Conservation (phyloP, 1,140 invertebrate species). For the Hypothenemus hampei region DNA sequence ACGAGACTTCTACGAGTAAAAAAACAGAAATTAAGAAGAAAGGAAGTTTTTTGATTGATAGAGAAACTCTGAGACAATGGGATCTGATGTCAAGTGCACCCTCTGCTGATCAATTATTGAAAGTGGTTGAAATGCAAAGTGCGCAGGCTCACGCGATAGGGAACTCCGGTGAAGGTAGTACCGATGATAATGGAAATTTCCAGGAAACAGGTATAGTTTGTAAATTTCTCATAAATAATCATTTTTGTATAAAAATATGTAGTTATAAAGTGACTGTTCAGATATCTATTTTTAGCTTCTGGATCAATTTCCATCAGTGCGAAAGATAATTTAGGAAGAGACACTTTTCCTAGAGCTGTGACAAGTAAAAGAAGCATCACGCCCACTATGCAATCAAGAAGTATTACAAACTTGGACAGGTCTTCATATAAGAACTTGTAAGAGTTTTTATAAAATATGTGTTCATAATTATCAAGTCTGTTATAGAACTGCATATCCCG, state of each 20-base stretch:
- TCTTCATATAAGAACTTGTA: constrained; percentile 29
- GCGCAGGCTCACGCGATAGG: constrained; percentile 51
- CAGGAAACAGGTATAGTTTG: constrained; percentile 43
- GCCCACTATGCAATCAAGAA: constrained; percentile 35
- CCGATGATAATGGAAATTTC: constrained; percentile 39
- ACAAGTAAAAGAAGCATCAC: constrained; percentile 33
- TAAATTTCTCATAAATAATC: constrained; percentile 3
- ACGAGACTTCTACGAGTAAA: constrained; percentile 36
- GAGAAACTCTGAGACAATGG: constrained; percentile 81
- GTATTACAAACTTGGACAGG: constrained; percentile 35
- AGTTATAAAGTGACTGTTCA: background rate
- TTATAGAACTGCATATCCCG: constrained; percentile 9
- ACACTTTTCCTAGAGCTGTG: constrained; percentile 37
- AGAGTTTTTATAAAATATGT: too few relatives aligned
- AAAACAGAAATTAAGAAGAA: constrained; percentile 36
- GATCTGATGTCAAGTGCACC: constrained; percentile 76
- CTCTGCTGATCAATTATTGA: constrained; percentile 36
- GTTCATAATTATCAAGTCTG: too few relatives aligned
- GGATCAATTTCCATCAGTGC: constrained; percentile 55
- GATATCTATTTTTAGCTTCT: constrained; percentile 47
- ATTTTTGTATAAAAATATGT: constrained; percentile 5
- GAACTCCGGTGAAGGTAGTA: constrained; percentile 46
- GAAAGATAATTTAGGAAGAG: constrained; percentile 30
- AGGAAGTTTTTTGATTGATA: constrained; percentile 64
- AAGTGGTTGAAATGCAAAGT: constrained; percentile 50